A percentile compares a stretch with the other conserved stretches of the same genome.
These are phyloP conservation scores for Thalassarche chlororhynchos DNA, from an alignment of 2,113 vertebrate genomes.

Conservation along the genomic window DNA sequence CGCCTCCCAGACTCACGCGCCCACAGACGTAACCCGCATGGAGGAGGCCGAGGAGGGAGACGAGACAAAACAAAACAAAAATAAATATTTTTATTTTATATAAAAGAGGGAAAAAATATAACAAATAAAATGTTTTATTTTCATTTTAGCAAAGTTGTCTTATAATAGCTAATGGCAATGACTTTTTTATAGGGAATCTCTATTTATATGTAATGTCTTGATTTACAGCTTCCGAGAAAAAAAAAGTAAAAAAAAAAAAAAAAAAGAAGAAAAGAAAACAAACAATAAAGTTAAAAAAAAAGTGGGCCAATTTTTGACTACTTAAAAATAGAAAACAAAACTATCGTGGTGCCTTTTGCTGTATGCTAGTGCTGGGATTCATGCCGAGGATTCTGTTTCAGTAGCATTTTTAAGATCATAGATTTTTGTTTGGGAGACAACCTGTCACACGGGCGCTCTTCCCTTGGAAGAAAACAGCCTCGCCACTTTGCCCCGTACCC, in stretches of 20 bases:
- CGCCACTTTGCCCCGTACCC: conserved; percentile 77
- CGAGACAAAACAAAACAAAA: conserved; percentile 53
- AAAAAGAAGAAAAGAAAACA: conserved; percentile 84
- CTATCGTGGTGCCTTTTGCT: conserved; percentile 99
- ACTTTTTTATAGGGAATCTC: conserved; percentile 99
- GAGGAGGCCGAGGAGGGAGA: conserved; percentile 18
- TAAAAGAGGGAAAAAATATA: conserved; percentile 96
- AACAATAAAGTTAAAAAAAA: conserved; percentile 89
- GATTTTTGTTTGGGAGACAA: conserved; percentile 58
- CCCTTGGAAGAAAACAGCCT: conserved; percentile 51
- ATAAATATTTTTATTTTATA: conserved; percentile 98
- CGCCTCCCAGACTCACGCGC: neutral
- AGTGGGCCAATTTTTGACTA: conserved; percentile 99
- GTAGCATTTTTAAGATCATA: conserved; percentile 88
- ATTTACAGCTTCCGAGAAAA: conserved; percentile 93
- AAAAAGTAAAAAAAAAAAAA: conserved; percentile 71
- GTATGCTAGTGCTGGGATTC: conserved; percentile 93
- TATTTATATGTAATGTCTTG: conserved; percentile 99
- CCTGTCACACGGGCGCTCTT: conserved; percentile 38
- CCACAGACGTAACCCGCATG: neutral
- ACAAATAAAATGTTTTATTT: conserved; percentile 99
- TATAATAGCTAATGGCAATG: conserved; percentile 97
- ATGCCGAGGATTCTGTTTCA: conserved; percentile 82
- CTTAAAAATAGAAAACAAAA: conserved; percentile 96
- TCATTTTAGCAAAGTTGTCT: conserved; percentile 99